Evolutionary conservation across 1,140 invertebrate genomes (phyloP).

Genomic region (Dreissena polymorpha): DNA sequence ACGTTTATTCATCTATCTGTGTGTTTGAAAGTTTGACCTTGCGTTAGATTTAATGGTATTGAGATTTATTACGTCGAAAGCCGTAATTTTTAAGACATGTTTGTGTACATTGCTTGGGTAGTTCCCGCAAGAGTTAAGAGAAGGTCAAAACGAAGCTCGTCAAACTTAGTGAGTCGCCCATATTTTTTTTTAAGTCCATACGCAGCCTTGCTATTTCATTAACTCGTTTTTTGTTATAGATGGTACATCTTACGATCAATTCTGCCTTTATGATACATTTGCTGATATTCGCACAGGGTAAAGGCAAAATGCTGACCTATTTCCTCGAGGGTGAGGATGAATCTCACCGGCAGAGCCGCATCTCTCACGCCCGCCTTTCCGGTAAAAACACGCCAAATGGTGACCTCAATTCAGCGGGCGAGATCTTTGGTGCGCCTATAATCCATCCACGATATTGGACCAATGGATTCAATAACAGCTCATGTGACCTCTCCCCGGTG

Average conservation of each 20-base stretch:
- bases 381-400: not conserved
- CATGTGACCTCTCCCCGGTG: too few relatives aligned
- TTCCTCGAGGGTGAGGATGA: slow-evolving; percentile 72
- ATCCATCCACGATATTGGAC: slow-evolving; percentile 39
- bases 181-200: not conserved
- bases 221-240: not conserved
- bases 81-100: too few relatives aligned
- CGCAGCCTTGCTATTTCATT: not conserved
- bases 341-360: slow-evolving; percentile 56
- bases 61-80: not conserved
- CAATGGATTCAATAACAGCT: not conserved
- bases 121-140: too few relatives aligned
- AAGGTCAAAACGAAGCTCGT: not conserved
- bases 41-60: not conserved
- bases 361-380: slow-evolving; percentile 48
- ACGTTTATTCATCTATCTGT: not conserved
- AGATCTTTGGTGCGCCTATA: slow-evolving; percentile 19
- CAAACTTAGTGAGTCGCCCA: not conserved
- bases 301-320: slow-evolving; percentile 74
- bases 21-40: not conserved
- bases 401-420: not conserved
- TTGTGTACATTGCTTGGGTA: too few relatives aligned
- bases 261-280: not conserved
- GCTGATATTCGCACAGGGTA: slow-evolving; percentile 67
- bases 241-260: not conserved